Evolutionary conservation across 2,888 invertebrate species (phyloP).

Genomic region (Lissonota sp.): DNA sequence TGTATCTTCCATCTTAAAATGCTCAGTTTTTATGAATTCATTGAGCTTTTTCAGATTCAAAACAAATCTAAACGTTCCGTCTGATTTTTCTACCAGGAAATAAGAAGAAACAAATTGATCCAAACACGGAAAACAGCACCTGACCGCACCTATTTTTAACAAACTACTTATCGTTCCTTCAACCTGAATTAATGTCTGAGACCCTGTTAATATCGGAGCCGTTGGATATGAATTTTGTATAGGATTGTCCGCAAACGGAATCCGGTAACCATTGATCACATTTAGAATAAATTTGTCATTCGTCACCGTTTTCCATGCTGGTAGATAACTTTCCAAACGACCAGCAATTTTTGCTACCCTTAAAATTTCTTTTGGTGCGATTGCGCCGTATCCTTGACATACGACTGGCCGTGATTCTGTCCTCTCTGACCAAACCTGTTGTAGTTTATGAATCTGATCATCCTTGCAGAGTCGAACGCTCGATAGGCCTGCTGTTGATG

Average conservation of each 20-base stretch:
- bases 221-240: too few species aligned
- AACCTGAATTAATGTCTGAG: too few species aligned
- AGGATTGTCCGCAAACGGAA: too few species aligned
- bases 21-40: neutral
- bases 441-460: too few species aligned
- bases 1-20: conserved; percentile 15
- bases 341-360: too few species aligned
- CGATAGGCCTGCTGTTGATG: neutral
- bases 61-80: neutral
- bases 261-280: too few species aligned
- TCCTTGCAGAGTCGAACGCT: too few species aligned
- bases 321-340: too few species aligned
- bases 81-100: neutral
- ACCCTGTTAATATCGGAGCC: too few species aligned
- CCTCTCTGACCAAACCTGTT: neutral
- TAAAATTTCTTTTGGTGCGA: neutral
- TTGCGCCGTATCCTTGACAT: neutral
- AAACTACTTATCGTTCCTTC: neutral
- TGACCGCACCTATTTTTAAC: neutral
- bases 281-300: too few species aligned
- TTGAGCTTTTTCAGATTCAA: conserved; percentile 3
- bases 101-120: conserved; percentile 5
- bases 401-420: neutral
- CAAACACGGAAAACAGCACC: neutral
- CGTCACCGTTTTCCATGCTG: too few species aligned